Conservation (phyloP, 2,113 vertebrate genomes). For the Callipepla californica region DNA sequence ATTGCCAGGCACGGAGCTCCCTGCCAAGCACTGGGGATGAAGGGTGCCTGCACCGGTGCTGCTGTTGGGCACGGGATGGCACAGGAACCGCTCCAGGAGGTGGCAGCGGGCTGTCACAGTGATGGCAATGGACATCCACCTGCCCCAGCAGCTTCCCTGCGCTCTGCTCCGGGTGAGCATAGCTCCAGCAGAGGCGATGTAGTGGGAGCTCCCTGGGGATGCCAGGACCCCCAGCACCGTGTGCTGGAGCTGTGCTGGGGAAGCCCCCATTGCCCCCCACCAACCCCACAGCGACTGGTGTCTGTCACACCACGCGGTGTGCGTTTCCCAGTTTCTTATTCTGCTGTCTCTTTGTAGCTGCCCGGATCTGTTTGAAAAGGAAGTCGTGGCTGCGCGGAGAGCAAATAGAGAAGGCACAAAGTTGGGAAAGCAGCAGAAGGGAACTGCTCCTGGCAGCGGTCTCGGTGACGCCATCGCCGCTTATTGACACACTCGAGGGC, state of each 20-base stretch:
- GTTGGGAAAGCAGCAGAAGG: neutral
- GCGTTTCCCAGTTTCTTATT: neutral
- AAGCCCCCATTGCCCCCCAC: no score
- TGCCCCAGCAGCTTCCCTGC: neutral
- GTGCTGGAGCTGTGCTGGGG: neutral
- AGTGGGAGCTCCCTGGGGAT: neutral
- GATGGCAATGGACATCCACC: neutral
- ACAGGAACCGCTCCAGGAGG: neutral
- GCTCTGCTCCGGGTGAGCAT: neutral
- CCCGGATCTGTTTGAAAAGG: neutral
- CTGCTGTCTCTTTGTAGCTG: neutral
- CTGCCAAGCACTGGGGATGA: neutral
- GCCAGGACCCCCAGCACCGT: rapidly evolving
- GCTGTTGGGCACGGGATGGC: rapidly evolving
- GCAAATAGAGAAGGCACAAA: neutral
- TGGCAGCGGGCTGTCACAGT: neutral
- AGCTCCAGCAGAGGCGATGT: neutral
- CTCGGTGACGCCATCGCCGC: neutral
- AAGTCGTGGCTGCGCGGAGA: neutral
- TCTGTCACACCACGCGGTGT: neutral
- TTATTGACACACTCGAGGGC: conserved; percentile 39
- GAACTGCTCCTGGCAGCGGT: neutral
- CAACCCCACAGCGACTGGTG: neutral
- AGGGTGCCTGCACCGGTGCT: neutral
- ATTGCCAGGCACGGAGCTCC: neutral